These are phyloP conservation scores for Ametastegia equiseti DNA, from an alignment of 2,888 invertebrate species.

Conservation along the genomic window DNA sequence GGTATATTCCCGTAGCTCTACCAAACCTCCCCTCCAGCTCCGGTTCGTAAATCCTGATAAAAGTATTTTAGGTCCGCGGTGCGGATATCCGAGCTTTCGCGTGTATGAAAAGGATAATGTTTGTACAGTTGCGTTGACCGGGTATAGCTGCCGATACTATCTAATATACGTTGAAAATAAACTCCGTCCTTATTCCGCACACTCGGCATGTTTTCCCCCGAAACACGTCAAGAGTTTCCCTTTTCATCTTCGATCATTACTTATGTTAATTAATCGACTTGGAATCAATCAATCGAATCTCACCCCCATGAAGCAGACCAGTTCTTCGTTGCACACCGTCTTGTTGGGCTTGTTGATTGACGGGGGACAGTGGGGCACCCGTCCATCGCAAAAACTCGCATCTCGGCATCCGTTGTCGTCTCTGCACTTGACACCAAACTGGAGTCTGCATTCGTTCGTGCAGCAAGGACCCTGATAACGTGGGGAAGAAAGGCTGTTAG, in stretches of 20 bases:
- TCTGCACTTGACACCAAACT: slow-evolving; percentile 92
- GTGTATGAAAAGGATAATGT: not conserved
- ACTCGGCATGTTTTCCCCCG: too few relatives aligned
- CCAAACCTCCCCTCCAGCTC: not conserved
- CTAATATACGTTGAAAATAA: not conserved
- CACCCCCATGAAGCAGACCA: slow-evolving; percentile 98
- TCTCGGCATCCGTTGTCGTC: slow-evolving; percentile 96
- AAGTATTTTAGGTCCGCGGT: not conserved
- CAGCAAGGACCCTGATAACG: slow-evolving; percentile 93
- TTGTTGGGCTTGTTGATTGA: slow-evolving; percentile 95
- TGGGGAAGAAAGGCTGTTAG: not conserved
- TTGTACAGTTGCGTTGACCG: too few relatives aligned
- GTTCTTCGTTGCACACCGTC: slow-evolving; percentile 97
- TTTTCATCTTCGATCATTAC: not conserved
- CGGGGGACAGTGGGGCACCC: slow-evolving; percentile 93
- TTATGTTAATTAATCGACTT: not conserved
- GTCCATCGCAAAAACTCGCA: slow-evolving; percentile 94
- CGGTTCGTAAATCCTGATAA: not conserved
- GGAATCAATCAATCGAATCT: too few relatives aligned
- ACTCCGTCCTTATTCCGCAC: not conserved
- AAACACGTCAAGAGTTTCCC: not conserved
- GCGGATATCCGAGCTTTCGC: not conserved
- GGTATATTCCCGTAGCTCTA: not conserved
- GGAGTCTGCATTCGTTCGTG: slow-evolving; percentile 89
- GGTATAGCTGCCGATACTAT: too few relatives aligned